Base-by-base conservation (phyloP, 2,113 vertebrate species). In the Crotalus viridis region DNA sequence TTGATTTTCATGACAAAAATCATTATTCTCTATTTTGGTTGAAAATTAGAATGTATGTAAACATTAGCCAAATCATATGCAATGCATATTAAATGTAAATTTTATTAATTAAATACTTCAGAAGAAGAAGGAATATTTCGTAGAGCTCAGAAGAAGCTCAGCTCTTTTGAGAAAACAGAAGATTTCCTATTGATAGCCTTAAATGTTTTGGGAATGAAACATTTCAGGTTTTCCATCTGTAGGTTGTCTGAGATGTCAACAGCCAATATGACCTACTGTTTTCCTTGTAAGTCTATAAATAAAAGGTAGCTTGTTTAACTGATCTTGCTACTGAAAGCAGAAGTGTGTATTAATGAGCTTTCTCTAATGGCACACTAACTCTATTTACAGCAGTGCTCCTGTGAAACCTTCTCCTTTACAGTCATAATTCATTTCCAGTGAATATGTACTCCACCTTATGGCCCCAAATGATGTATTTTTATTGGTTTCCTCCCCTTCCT, bases 391-490 rank as follows among this genome's bases (percentile, higher is more conserved):
- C 96, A 90, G 93, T 85, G 55, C 0, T 88, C 95, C 96, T 97
- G 95, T 96, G 95, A 97, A 96, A 96, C 91, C 97, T 97, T 98
- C 97, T 97, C 97, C 96, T 96, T 97, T 96, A 97, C 97, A 98
- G 97, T 98, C 98, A 98, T 97, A 97, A 98, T 97, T 98, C 97
- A 98, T 98, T 98, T 99, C 98, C 98, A 97, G 97, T 94, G 96
- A 97, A 98, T 98, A 97, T 97, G 97, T 98, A 94, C 97, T 96
- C 95, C 90, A 93, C 95, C 94, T 96, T 94, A 87, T 94, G 94
- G 92, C 94, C 92, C 92, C 95, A 95, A 93, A 95, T 89, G 92
- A 93, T 94, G 88, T 94, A 95, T 96, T 97, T 94, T 96, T 96
- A 96, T 97, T 97, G 97, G 96, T 98, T 97, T 97, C 97, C 97